Conservation (phyloP, 2,888 invertebrate species). For the Catocala nupta region DNA sequence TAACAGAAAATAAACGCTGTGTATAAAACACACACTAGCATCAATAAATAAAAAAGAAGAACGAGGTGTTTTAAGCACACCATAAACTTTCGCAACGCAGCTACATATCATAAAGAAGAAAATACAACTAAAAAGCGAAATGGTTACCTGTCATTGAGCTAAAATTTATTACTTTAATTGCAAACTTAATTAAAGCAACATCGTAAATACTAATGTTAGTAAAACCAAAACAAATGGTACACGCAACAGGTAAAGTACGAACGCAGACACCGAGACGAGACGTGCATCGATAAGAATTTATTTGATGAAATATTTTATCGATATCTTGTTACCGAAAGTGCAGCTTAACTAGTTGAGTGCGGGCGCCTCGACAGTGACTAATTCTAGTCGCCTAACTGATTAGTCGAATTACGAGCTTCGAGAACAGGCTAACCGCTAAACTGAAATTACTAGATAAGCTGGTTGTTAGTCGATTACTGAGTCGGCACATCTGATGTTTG, state of each 20-base stretch:
- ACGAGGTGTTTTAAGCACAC: constrained; percentile 3
- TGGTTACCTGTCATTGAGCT: constrained; percentile 1
- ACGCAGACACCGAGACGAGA: constrained; percentile 1
- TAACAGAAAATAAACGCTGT: constrained; percentile 8
- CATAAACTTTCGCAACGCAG: constrained; percentile 3
- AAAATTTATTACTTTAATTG: constrained; percentile 34
- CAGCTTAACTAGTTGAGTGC: constrained; percentile 15
- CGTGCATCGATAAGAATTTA: constrained; percentile 27
- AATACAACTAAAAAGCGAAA: constrained; percentile 20
- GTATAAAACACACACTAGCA: neutral
- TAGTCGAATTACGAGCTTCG: constrained; percentile 25
- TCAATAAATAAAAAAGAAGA: constrained; percentile 7
- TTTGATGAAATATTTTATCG: constrained; percentile 26
- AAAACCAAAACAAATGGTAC: constrained; percentile 30
- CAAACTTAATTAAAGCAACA: constrained; percentile 28
- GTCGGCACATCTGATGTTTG: constrained; percentile 30
- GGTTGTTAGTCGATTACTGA: constrained; percentile 25
- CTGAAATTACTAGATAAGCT: constrained; percentile 38
- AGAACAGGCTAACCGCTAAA: constrained; percentile 36
- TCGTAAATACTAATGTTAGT: constrained; percentile 25
- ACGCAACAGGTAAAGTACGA: constrained; percentile 7
- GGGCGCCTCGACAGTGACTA: constrained; percentile 18
- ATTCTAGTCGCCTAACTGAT: constrained; percentile 28
- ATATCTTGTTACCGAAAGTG: constrained; percentile 23
- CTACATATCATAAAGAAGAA: neutral